These are phyloP conservation scores for Equus quagga DNA, from an alignment of 2,113 vertebrate genomes.

Conservation along the genomic window DNA sequence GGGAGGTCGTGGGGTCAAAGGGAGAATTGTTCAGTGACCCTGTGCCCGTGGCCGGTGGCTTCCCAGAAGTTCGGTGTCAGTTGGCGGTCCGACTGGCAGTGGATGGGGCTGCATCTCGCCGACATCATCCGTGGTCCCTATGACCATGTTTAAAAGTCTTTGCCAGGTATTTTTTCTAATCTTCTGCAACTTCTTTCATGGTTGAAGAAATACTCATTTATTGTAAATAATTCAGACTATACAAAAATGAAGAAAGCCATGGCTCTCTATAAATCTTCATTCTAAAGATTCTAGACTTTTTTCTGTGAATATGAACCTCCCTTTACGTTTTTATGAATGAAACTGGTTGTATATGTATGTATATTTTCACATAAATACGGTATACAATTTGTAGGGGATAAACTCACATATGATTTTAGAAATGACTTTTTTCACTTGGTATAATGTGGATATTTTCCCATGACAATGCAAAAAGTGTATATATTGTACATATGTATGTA, in stretches of 20 bases:
- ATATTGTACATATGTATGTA: not conserved
- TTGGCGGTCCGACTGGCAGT: not conserved
- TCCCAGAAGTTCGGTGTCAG: not conserved
- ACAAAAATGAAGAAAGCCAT: not conserved
- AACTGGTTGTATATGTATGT: not conserved
- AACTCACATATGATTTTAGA: not conserved
- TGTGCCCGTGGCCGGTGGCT: fast-evolving
- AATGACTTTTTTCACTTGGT: not conserved
- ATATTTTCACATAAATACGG: not conserved
- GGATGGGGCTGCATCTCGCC: not conserved
- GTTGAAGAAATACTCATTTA: not conserved
- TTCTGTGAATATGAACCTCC: not conserved
- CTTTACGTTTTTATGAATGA: not conserved
- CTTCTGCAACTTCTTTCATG: not conserved
- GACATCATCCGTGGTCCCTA: not conserved
- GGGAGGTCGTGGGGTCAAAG: not conserved
- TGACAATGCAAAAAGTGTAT: not conserved
- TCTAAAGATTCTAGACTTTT: not conserved
- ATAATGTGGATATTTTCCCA: not conserved
- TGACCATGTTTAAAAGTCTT: not conserved
- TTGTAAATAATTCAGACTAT: not conserved
- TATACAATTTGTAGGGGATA: not conserved
- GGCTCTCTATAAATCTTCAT: not conserved
- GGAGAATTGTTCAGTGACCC: not conserved
- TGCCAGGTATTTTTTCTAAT: not conserved